Percentiles rank a stretch among this genome's conserved stretches.
These are phyloP conservation scores for Cataglyphis livida DNA, from an alignment of 2,888 invertebrate species.

Conservation along the genomic window DNA sequence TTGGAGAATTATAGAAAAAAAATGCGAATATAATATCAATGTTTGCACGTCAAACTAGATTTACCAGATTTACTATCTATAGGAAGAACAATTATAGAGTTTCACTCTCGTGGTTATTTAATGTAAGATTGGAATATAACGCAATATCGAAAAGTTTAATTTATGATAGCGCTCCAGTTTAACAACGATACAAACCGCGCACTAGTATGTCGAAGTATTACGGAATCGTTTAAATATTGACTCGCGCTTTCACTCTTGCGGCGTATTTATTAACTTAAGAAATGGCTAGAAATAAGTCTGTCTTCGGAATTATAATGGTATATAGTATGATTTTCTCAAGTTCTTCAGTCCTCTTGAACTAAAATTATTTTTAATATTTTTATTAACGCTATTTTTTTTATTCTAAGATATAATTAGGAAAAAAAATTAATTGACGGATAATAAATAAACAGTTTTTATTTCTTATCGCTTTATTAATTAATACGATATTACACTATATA, in stretches of 20 bases:
- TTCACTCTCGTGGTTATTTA: conserved; percentile 34
- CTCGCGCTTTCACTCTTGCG: conserved; percentile 39
- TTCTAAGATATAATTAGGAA: not conserved
- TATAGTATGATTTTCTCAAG: not conserved
- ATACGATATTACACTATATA: not conserved
- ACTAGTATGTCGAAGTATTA: conserved; percentile 27
- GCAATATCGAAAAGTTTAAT: conserved; percentile 37
- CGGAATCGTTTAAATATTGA: conserved; percentile 39
- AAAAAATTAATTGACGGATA: not conserved
- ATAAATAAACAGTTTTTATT: not conserved
- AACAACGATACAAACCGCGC: conserved; percentile 30
- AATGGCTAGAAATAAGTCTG: conserved; percentile 24
- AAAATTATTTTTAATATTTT: not conserved
- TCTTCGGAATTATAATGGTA: not conserved
- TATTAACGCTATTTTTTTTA: not conserved
- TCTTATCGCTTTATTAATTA: not conserved
- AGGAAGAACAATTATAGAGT: conserved; percentile 3
- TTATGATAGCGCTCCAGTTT: conserved; percentile 29
- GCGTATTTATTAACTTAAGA: conserved; percentile 39
- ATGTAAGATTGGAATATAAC: conserved; percentile 21
- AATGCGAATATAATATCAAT: not conserved
- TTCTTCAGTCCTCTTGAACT: not conserved
- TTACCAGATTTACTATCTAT: conserved; percentile 15
- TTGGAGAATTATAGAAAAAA: conserved; percentile 2
- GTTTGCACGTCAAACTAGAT: conserved; percentile 5